phyloP scores from a whole-genome alignment of 1,140 invertebrate genomes.

The Paramacrobiotus metropolitanus region DNA sequence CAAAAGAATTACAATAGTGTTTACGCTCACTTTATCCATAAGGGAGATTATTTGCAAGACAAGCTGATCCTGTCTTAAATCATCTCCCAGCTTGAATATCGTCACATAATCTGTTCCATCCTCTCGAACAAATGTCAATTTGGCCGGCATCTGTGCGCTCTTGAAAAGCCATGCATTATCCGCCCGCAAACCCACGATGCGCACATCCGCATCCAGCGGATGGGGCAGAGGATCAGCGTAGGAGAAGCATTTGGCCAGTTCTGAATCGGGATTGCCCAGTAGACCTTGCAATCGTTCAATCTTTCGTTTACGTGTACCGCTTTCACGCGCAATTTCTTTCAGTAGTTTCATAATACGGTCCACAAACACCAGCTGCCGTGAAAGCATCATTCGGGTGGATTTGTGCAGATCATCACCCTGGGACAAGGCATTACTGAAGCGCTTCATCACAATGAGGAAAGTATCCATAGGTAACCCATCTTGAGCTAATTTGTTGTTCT shows the following conservation, averaged over 20 bases:
- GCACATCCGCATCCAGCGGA: constrained; percentile 71
- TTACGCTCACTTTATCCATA: constrained; percentile 47
- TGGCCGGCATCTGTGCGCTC: constrained; percentile 88
- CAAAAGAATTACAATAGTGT: too few relatives aligned
- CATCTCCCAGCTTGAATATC: constrained; percentile 96
- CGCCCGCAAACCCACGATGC: constrained; percentile 65
- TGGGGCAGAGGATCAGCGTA: constrained; percentile 66
- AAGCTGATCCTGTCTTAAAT: constrained; percentile 92
- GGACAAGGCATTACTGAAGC: constrained; percentile 37
- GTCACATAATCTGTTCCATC: constrained; percentile 68
- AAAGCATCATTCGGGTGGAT: constrained; percentile 33
- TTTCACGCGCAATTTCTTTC: constrained; percentile 66
- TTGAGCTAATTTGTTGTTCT: constrained; percentile 31
- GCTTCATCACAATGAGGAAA: constrained; percentile 67
- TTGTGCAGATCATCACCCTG: constrained; percentile 13
- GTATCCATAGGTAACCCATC: constrained; percentile 50
- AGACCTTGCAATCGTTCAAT: constrained; percentile 40
- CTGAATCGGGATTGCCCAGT: neutral
- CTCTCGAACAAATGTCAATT: constrained; percentile 64
- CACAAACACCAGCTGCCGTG: constrained; percentile 65
- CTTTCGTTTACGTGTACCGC: constrained; percentile 72
- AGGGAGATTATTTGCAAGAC: constrained; percentile 85
- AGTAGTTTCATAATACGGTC: constrained; percentile 71
- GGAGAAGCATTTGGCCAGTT: neutral
- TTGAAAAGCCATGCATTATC: constrained; percentile 73